Base-by-base conservation (phyloP, 2,888 invertebrate genomes). In the Epirrhoe tristata region DNA sequence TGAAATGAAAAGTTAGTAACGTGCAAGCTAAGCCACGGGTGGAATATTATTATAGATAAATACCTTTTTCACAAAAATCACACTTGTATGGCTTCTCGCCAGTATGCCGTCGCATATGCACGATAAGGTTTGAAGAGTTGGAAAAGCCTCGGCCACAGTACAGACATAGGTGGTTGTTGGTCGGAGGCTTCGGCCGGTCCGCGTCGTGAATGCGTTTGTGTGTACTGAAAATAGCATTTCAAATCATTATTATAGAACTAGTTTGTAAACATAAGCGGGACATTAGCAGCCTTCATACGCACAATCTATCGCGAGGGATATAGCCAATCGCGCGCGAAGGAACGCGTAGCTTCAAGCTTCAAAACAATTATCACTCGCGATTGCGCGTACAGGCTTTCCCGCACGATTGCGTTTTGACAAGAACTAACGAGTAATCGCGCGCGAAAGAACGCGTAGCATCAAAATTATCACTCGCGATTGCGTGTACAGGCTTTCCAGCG, bases 61-160 rank as follows among this genome's bases (percentile, higher is more conserved):
- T 69, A 93, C 93, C 93, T 93, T 95, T 95, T 3, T 89, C 94
- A 70, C 95, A 95, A 61, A 94, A 94, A 72, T 95, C 95, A 72
- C 95, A 95, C 75, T 95, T 95, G 72, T 95, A 95, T 0, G 95
- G 95, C 72, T 95, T 95, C 74, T 95, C 95, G 6, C 96, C 96
- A 0, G 95, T 96, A 73, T 96, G 96, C 0, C 95, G 90, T 0
- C 96, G 93, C 94, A 96, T 95, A 74, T 96, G 96, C 2, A 96
- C 95, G 16, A 95, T 94, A 10, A 95, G 85, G 77, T 95, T 95
- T 0, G 95, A 95, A 0, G 95, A 95, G 69, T 94, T 95, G 32
- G 94, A 94, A 72, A 95, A 95, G 6, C 94, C 94, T 12, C 94
- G 89, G 0, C 95, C 95, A 74, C 95, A 95, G 77, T 95, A 95